These are phyloP conservation scores for Malthinus flaveolus DNA, from an alignment of 2,888 invertebrate species.

Conservation along the genomic window DNA sequence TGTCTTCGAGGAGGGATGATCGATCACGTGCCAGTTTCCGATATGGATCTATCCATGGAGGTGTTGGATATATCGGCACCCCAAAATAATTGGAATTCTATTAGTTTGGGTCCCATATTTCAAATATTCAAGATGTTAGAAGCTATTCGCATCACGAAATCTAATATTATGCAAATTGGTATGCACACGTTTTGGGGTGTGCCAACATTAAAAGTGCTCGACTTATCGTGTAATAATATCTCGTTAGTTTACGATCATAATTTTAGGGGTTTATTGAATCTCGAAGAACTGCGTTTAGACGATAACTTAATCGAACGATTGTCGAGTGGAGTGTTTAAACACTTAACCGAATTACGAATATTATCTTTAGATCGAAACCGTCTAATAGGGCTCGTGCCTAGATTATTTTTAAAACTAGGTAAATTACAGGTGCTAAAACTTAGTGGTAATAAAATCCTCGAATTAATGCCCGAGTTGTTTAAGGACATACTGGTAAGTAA, in stretches of 20 bases:
- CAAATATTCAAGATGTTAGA: slow-evolving; percentile 62
- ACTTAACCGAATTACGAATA: slow-evolving; percentile 69
- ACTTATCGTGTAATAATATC: slow-evolving; percentile 75
- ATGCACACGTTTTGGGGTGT: slow-evolving; percentile 83
- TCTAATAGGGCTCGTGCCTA: slow-evolving; percentile 69
- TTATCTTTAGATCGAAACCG: slow-evolving; percentile 70
- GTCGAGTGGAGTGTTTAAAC: slow-evolving; percentile 75
- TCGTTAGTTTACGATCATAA: slow-evolving; percentile 70
- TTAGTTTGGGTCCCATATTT: slow-evolving; percentile 73
- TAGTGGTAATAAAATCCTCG: slow-evolving; percentile 73
- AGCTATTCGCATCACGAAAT: slow-evolving; percentile 72
- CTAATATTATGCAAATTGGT: slow-evolving; percentile 76
- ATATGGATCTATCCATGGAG: slow-evolving; percentile 67
- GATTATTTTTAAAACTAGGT: slow-evolving; percentile 73
- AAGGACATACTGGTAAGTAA: slow-evolving; percentile 66
- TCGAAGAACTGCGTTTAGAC: slow-evolving; percentile 72
- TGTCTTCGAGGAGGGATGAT: slow-evolving; percentile 67
- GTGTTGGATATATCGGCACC: slow-evolving; percentile 71
- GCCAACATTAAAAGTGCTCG: slow-evolving; percentile 60
- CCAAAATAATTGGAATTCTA: slow-evolving; percentile 57
- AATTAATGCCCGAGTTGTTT: slow-evolving; percentile 78
- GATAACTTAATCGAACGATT: slow-evolving; percentile 75
- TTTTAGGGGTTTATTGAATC: slow-evolving; percentile 75
- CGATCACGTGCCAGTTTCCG: slow-evolving; percentile 64
- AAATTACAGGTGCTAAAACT: slow-evolving; percentile 73